These are phyloP conservation scores for Phainopepla nitens DNA, from an alignment of 2,113 vertebrate genomes.

Conservation along the genomic window DNA sequence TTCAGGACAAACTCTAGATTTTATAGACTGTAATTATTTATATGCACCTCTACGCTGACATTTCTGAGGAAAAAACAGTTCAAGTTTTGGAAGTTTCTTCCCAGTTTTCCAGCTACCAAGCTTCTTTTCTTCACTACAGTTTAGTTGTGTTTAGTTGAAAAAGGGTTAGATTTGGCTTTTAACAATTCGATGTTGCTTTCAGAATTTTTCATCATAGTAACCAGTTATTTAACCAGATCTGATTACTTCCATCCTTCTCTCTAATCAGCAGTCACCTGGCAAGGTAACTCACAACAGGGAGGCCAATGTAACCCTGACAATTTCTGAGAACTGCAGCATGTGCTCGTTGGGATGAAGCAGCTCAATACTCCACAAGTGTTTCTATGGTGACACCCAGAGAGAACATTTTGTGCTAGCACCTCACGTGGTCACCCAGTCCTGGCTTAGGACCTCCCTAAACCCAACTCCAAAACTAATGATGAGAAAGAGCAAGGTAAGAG, in stretches of 20 bases:
- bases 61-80: neutral
- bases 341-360: neutral
- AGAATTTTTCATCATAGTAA: neutral
- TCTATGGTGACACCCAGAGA: neutral
- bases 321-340: neutral
- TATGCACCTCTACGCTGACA: neutral
- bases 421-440: neutral
- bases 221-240: neutral
- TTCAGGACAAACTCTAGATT: neutral
- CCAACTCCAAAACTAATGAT: neutral
- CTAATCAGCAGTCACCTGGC: neutral
- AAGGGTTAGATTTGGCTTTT: neutral
- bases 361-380: neutral
- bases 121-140: neutral
- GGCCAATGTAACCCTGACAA: neutral
- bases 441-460: neutral
- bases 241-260: neutral
- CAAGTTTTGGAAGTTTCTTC: neutral
- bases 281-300: neutral
- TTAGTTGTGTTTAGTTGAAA: neutral
- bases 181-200: neutral
- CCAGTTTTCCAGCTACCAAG: neutral
- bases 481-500: neutral
- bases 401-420: slow-evolving; percentile 9
- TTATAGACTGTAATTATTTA: neutral